Evolutionary conservation across 2,113 vertebrate genomes (phyloP).

Genomic region (Pristiophorus japonicus): DNA sequence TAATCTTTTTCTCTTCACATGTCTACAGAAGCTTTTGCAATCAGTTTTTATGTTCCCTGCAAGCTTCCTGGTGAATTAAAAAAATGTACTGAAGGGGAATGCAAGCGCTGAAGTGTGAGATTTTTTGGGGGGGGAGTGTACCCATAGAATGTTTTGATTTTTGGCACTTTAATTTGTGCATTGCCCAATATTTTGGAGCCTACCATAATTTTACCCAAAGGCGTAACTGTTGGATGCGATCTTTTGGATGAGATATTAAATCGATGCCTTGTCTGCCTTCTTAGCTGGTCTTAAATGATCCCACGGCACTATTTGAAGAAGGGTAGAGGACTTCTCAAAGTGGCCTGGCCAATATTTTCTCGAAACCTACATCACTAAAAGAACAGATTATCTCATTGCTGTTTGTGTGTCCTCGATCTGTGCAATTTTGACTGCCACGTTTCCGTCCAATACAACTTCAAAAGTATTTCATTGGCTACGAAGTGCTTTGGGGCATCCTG

Average conservation of each 20-base stretch:
- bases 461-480: background rate
- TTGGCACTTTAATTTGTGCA: background rate
- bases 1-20: too few species aligned
- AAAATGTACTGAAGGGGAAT: background rate
- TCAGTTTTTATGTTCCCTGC: too few species aligned
- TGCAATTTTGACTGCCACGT: background rate
- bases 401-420: background rate
- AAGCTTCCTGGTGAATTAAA: too few species aligned
- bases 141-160: background rate
- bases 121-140: background rate
- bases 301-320: background rate
- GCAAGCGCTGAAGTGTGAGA: background rate
- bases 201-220: background rate
- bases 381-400: constrained; percentile 2
- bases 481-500: background rate
- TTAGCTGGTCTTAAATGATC: background rate
- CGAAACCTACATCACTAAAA: background rate
- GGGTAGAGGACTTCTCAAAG: background rate
- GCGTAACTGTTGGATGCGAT: too few species aligned
- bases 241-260: background rate
- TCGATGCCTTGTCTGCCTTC: background rate
- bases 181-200: background rate
- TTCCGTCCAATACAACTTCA: background rate
- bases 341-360: background rate
- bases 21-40: too few species aligned